Evolutionary conservation across 2,888 invertebrate species (phyloP).

Genomic region (Resseliella maxima): DNA sequence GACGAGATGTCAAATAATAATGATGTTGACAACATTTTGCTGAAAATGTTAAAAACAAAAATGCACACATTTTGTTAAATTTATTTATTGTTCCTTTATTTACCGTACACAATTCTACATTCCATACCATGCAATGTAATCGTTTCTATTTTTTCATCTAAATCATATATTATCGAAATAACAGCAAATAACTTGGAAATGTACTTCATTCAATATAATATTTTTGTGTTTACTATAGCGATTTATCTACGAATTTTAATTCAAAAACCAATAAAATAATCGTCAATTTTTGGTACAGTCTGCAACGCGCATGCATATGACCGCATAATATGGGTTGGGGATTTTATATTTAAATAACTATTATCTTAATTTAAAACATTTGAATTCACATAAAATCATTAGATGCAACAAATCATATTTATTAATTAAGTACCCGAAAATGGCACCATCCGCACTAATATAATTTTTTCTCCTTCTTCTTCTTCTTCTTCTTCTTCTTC

Average conservation of each 20-base stretch:
- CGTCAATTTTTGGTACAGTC: neutral
- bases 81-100: neutral
- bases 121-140: too few species aligned
- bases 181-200: too few species aligned
- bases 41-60: too few species aligned
- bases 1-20: too few species aligned
- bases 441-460: neutral
- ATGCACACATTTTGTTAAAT: neutral
- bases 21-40: too few species aligned
- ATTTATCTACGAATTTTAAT: neutral
- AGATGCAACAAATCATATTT: neutral
- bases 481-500: neutral
- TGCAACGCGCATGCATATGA: neutral
- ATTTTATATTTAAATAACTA: neutral
- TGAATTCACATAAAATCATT: conserved; percentile 11
- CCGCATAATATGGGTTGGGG: neutral
- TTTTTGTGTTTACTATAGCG: neutral
- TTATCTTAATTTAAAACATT: neutral
- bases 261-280: neutral
- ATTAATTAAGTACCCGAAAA: conserved; percentile 24
- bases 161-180: too few species aligned
- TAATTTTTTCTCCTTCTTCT: neutral
- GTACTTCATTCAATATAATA: too few species aligned
- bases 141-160: too few species aligned
- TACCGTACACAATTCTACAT: neutral